phyloP scores from a whole-genome alignment of 2,797 vertebrate genomes.

The Merluccius polli region DNA sequence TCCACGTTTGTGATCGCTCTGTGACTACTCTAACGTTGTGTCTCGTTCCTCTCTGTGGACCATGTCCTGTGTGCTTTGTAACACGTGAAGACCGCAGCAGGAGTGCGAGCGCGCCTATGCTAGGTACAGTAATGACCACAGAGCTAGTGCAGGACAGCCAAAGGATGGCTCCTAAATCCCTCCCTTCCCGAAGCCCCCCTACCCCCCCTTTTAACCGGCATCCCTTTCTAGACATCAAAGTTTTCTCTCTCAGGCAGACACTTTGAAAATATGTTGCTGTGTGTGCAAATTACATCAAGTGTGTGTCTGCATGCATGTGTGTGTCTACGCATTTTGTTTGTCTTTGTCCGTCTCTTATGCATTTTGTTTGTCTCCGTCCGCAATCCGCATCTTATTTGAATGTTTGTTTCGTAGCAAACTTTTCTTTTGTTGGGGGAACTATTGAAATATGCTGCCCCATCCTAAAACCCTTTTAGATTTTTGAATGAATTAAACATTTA shows the following conservation, averaged over 20 bases:
- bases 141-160: constrained; percentile 39
- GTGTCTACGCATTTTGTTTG: background rate
- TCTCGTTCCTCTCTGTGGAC: constrained; percentile 74
- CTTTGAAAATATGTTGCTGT: background rate
- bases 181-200: background rate
- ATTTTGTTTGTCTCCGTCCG: background rate
- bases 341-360: background rate
- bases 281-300: background rate
- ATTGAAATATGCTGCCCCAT: too few relatives aligned
- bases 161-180: background rate
- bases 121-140: constrained; percentile 87
- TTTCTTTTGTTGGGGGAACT: background rate
- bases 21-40: constrained; percentile 70
- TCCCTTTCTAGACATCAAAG: background rate
- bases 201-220: background rate
- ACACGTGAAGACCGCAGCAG: constrained; percentile 91
- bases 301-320: background rate
- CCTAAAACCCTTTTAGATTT: background rate
- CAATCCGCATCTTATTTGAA: background rate
- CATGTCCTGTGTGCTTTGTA: constrained; percentile 77
- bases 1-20: constrained; percentile 45
- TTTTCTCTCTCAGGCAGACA: background rate
- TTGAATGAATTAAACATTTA: background rate
- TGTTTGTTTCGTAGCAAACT: background rate
- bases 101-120: constrained; percentile 90